phyloP scores from a whole-genome alignment of 2,797 vertebrate genomes.

The Morelia viridis region DNA sequence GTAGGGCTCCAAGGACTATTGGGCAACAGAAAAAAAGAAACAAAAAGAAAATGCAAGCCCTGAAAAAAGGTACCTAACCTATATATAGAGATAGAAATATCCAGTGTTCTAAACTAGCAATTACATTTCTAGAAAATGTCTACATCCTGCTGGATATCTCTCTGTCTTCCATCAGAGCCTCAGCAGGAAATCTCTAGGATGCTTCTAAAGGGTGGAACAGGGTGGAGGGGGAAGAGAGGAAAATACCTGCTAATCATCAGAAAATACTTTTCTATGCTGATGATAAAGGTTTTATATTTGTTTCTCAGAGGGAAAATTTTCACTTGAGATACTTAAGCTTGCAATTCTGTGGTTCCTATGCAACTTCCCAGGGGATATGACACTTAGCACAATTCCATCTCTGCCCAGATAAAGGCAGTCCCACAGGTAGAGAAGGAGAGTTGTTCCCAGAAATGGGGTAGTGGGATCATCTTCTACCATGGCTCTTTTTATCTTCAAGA shows the following conservation, averaged over 20 bases:
- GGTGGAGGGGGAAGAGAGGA: too few species aligned
- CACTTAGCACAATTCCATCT: too few species aligned
- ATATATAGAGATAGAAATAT: conserved; percentile 37
- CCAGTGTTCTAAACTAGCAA: conserved; percentile 21
- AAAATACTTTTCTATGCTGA: conserved; percentile 29
- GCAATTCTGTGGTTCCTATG: not conserved
- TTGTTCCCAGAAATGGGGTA: not conserved
- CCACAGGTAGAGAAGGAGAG: too few species aligned
- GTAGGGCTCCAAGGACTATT: conserved; percentile 11
- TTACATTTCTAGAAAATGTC: conserved; percentile 29
- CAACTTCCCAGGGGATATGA: not conserved
- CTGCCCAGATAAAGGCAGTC: not conserved
- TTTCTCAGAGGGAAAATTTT: conserved; percentile 32
- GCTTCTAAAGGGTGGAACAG: not conserved
- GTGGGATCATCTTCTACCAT: not conserved
- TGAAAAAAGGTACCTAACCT: conserved; percentile 38
- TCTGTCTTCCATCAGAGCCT: conserved; percentile 32
- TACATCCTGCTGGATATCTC: conserved; percentile 28
- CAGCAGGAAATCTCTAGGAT: conserved; percentile 30
- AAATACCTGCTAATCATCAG: conserved; percentile 15
- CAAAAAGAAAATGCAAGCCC: conserved; percentile 12
- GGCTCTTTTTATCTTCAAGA: not conserved
- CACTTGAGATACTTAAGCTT: not conserved
- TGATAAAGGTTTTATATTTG: conserved; percentile 13
- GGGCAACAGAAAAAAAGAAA: conserved; percentile 2